These are phyloP conservation scores for Himalopsyche japonica DNA, from an alignment of 2,888 invertebrate genomes.

Conservation along the genomic window DNA sequence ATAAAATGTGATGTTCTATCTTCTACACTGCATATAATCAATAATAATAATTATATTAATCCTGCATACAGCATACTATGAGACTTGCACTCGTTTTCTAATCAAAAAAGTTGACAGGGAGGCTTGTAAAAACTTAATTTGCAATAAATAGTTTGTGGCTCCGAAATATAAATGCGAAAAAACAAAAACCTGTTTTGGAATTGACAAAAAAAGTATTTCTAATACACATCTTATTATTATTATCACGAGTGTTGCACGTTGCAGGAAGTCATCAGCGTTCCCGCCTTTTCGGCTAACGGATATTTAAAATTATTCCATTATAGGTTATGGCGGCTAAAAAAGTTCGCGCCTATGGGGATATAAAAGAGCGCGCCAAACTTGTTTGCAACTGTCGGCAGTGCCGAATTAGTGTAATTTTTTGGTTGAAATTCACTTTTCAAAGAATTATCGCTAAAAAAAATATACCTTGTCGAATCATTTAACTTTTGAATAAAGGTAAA, in stretches of 20 bases:
- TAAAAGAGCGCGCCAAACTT: not conserved
- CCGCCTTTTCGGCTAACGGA: conserved; percentile 30
- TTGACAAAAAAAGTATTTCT: conserved; percentile 10
- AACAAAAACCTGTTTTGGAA: not conserved
- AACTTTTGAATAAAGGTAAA: too few relatives aligned
- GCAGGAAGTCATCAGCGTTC: conserved; percentile 29
- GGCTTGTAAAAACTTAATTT: not conserved
- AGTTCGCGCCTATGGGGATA: not conserved
- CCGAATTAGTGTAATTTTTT: not conserved
- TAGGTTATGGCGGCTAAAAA: not conserved
- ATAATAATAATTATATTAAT: not conserved
- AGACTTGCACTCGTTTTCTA: not conserved
- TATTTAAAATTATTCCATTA: conserved; percentile 16
- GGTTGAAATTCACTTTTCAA: too few relatives aligned
- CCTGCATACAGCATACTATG: not conserved
- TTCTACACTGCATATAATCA: not conserved
- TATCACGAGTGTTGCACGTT: conserved; percentile 2
- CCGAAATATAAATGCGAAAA: not conserved
- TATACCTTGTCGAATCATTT: too few relatives aligned
- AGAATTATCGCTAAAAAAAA: too few relatives aligned
- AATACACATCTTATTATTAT: conserved; percentile 21
- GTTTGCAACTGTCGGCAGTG: not conserved
- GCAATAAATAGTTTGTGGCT: not conserved
- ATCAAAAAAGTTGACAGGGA: not conserved
- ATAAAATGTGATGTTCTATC: not conserved